These are phyloP conservation scores for Eristalis pertinax DNA, from an alignment of 2,888 invertebrate genomes.

Conservation along the genomic window DNA sequence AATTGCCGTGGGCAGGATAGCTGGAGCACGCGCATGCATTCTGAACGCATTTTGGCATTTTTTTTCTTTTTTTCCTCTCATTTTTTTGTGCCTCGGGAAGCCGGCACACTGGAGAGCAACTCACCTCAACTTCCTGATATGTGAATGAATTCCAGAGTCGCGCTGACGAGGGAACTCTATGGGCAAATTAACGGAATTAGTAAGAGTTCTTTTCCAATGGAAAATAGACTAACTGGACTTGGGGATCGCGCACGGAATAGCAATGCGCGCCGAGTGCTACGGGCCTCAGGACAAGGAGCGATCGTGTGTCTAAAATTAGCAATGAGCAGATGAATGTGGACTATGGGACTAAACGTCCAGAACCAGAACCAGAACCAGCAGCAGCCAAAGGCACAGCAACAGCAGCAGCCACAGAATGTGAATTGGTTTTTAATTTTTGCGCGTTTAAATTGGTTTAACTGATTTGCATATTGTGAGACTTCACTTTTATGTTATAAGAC, in stretches of 20 bases:
- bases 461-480: slow-evolving; percentile 37
- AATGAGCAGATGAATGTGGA: slow-evolving; percentile 55
- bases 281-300: slow-evolving; percentile 16
- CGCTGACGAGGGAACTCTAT: slow-evolving; percentile 47
- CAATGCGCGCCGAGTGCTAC: slow-evolving; percentile 20
- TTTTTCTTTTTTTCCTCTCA: background rate
- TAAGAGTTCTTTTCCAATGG: slow-evolving; percentile 56
- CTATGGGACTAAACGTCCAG: slow-evolving; percentile 43
- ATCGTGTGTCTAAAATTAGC: slow-evolving; percentile 67
- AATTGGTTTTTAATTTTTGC: slow-evolving; percentile 53
- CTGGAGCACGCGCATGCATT: slow-evolving; percentile 44
- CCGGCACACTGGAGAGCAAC: slow-evolving; percentile 29
- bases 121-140: slow-evolving; percentile 57
- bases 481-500: slow-evolving; percentile 49
- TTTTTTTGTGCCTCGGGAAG: background rate
- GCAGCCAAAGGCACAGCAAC: background rate
- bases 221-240: slow-evolving; percentile 62
- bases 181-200: slow-evolving; percentile 69
- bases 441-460: slow-evolving; percentile 17
- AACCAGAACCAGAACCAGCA: background rate
- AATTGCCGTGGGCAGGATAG: slow-evolving; percentile 38
- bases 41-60: slow-evolving; percentile 52
- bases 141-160: slow-evolving; percentile 64
- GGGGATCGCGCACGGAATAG: slow-evolving; percentile 50
- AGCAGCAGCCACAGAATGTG: slow-evolving; percentile 29